These are phyloP conservation scores for Upupa epops DNA, from an alignment of 2,113 vertebrate genomes.

Conservation along the genomic window DNA sequence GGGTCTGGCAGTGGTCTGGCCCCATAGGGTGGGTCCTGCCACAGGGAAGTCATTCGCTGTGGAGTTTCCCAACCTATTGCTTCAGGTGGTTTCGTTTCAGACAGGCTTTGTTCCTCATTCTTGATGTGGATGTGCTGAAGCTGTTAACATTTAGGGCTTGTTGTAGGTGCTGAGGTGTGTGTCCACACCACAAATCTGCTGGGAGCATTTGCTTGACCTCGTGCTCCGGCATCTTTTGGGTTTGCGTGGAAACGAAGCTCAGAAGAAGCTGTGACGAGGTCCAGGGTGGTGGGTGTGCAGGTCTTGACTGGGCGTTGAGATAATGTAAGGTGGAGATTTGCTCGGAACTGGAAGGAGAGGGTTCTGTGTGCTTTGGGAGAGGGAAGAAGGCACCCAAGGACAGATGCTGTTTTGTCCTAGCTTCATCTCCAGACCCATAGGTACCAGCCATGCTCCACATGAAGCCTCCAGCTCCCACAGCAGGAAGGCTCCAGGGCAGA, in stretches of 20 bases:
- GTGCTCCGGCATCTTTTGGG: background rate
- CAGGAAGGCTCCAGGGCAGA: background rate
- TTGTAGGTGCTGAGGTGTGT: background rate
- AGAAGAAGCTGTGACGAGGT: background rate
- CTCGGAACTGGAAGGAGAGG: background rate
- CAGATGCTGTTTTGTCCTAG: background rate
- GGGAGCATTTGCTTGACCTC: background rate
- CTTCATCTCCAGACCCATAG: rapidly evolving
- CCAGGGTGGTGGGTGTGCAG: background rate
- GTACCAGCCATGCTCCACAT: rapidly evolving
- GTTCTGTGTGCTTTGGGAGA: background rate
- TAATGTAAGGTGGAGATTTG: background rate
- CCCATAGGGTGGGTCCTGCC: rapidly evolving
- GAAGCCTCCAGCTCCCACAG: background rate
- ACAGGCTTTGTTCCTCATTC: background rate
- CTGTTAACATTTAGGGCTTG: background rate
- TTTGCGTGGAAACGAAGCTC: background rate
- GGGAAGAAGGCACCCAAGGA: background rate
- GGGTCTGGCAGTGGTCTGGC: background rate
- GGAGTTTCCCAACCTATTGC: background rate
- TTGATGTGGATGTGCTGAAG: rapidly evolving
- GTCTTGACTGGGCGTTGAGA: background rate
- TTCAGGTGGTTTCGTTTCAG: background rate
- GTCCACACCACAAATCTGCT: background rate
- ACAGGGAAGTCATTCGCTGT: background rate